Evolutionary conservation across 2,888 invertebrate species (phyloP).

Genomic region (Lycaena phlaeas): DNA sequence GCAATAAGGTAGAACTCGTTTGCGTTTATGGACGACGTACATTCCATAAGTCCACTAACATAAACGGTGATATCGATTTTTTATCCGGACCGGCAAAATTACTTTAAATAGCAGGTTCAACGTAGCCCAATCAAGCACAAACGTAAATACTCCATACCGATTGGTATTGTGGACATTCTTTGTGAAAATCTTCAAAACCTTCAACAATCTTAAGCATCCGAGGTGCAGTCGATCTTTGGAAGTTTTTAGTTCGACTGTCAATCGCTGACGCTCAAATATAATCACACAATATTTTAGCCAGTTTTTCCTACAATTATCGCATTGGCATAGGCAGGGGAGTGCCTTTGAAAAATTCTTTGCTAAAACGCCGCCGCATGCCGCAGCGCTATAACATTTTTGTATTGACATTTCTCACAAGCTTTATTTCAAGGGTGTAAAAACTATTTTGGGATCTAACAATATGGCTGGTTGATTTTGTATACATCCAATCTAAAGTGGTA

Average conservation of each 20-base stretch:
- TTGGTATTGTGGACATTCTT: neutral
- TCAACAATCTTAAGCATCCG: slow-evolving; percentile 9
- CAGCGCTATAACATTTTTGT: slow-evolving; percentile 20
- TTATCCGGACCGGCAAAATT: no score
- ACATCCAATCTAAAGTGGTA: neutral
- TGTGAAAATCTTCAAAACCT: slow-evolving; percentile 1
- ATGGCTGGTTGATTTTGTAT: slow-evolving; percentile 10
- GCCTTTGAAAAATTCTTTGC: slow-evolving; percentile 46
- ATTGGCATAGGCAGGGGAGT: slow-evolving; percentile 41
- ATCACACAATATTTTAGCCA: slow-evolving; percentile 54
- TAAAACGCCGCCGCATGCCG: slow-evolving; percentile 38
- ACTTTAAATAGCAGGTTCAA: no score
- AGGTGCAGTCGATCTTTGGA: slow-evolving; percentile 33
- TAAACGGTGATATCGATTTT: no score
- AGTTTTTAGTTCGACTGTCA: slow-evolving; percentile 24
- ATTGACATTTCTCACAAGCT: slow-evolving; percentile 19
- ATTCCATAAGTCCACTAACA: no score
- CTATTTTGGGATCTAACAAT: slow-evolving; percentile 21
- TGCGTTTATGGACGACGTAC: no score
- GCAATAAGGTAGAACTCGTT: no score
- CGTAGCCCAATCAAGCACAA: no score
- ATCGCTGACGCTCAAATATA: slow-evolving; percentile 42
- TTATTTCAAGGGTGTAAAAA: slow-evolving; percentile 22
- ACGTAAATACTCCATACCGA: no score
- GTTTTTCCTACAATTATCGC: slow-evolving; percentile 63